Evolutionary conservation across 2,113 vertebrate genomes (phyloP).

Genomic region (Pelecanus crispus): DNA sequence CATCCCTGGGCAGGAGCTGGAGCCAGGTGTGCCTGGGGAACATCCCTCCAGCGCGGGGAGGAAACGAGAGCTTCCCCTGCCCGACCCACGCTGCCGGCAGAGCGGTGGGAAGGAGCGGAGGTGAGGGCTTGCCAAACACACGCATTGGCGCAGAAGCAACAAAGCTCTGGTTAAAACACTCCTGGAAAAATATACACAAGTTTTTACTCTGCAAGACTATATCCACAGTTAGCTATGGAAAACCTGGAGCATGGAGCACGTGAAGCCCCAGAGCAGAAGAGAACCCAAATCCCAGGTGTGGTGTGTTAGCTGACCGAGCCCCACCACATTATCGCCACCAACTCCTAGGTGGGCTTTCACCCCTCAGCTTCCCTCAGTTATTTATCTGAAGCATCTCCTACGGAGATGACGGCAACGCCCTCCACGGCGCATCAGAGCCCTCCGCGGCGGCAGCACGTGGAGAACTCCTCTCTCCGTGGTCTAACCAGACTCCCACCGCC

Average conservation of each 20-base stretch:
- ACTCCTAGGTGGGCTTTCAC: not conserved
- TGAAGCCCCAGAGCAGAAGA: not conserved
- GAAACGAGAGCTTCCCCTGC: not conserved
- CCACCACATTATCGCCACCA: fast-evolving
- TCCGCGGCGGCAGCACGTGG: fast-evolving
- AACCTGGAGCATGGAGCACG: fast-evolving
- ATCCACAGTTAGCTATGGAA: fast-evolving
- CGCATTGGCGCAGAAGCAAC: fast-evolving
- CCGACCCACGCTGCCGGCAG: not conserved
- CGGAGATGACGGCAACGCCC: not conserved
- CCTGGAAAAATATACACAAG: fast-evolving
- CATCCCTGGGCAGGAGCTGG: not conserved
- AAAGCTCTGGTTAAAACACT: not conserved
- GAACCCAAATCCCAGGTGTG: not conserved
- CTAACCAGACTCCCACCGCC: not conserved
- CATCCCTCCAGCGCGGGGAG: not conserved
- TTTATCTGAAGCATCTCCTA: not conserved
- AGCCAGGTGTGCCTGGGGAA: not conserved
- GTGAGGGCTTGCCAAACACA: not conserved
- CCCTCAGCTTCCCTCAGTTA: no score
- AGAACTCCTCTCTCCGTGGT: fast-evolving
- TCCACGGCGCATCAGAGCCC: fast-evolving
- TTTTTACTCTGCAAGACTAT: not conserved
- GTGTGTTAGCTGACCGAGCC: not conserved
- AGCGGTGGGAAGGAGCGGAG: not conserved